Base-by-base conservation (phyloP, 2,113 vertebrate species). In the Polypterus senegalus region DNA sequence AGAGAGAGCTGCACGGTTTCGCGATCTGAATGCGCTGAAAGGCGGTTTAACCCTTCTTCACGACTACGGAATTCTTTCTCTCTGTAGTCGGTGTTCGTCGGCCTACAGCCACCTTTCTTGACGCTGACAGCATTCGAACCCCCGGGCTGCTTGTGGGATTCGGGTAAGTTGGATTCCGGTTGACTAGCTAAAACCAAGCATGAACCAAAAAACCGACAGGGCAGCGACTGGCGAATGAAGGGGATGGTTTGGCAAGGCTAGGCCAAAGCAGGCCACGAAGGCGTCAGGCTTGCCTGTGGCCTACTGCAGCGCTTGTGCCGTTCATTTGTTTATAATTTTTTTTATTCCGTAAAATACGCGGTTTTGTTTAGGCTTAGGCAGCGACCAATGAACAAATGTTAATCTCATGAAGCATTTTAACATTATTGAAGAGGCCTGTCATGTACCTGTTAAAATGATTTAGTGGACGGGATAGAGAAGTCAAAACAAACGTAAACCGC, bases 1-100 rank as follows among this genome's bases (percentile, higher is more conserved):
- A 76, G 71, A 76, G 83, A 77, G 78, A 80, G 70, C 66, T 72
- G 65, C 71, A 76, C 76, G 73, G 69, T 66, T 67, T 72, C 61
- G 71, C 68, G 55, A 54, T 75, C 76, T 86, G 70, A 76, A 82
- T 77, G 81, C 72, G 71, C 61, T 70, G 73, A 76, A 74, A 73
- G 74, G 78, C 73, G 79, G 70, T 61, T 61, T 62, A 54, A 59
- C 65, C 65, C 56, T 45, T 57, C 27, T 27, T 27, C 27, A 27
- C 27, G 27, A 61, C 9, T 49, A 66, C 60, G 62, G 54, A 53
- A 45, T 48, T 27, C 48, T 53, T 10, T 53, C 51, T 53, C 51
- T 8, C 51, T 10, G 51, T 8, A 10, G 65, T 62, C 54, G 68
- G 67, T 69, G 62, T 61, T 27, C 27, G 69, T 51, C 52, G 58